These are phyloP conservation scores for Cotesia glomerata DNA, from an alignment of 1,140 invertebrate genomes.

Conservation along the genomic window DNA sequence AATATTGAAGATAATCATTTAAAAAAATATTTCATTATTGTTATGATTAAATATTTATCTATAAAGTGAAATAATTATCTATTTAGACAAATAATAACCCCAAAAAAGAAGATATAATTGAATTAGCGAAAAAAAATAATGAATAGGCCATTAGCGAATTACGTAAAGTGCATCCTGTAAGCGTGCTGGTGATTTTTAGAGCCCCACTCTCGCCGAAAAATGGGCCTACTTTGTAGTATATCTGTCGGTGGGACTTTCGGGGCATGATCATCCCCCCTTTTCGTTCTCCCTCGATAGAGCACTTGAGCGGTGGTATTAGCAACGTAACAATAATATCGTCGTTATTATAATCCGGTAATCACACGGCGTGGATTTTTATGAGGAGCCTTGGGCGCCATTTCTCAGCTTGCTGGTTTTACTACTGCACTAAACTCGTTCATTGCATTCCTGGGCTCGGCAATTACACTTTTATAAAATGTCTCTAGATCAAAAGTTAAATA, in stretches of 20 bases:
- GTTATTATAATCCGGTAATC: slow-evolving; percentile 52
- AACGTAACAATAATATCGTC: slow-evolving; percentile 46
- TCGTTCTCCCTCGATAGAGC: neutral
- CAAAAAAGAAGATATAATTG: too few relatives aligned
- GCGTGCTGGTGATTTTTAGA: slow-evolving; percentile 18
- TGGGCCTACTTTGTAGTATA: neutral
- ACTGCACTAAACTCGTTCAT: too few relatives aligned
- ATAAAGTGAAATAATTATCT: too few relatives aligned
- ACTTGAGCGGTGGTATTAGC: slow-evolving; percentile 37
- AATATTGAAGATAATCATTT: too few relatives aligned
- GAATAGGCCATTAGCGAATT: slow-evolving; percentile 41
- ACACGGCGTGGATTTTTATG: slow-evolving; percentile 39
- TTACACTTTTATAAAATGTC: too few relatives aligned
- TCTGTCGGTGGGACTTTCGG: too few relatives aligned
- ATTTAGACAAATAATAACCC: too few relatives aligned
- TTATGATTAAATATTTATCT: too few relatives aligned
- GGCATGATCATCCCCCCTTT: neutral
- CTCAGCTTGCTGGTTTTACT: neutral
- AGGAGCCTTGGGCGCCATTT: slow-evolving; percentile 5
- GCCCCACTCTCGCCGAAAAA: neutral
- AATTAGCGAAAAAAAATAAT: slow-evolving; percentile 13
- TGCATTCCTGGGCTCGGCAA: too few relatives aligned
- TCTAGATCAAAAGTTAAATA: too few relatives aligned
- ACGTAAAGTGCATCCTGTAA: slow-evolving; percentile 32
- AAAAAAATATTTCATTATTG: too few relatives aligned